These are phyloP conservation scores for Neocrepidodera transversa DNA, from an alignment of 2,888 invertebrate genomes.

Conservation along the genomic window DNA sequence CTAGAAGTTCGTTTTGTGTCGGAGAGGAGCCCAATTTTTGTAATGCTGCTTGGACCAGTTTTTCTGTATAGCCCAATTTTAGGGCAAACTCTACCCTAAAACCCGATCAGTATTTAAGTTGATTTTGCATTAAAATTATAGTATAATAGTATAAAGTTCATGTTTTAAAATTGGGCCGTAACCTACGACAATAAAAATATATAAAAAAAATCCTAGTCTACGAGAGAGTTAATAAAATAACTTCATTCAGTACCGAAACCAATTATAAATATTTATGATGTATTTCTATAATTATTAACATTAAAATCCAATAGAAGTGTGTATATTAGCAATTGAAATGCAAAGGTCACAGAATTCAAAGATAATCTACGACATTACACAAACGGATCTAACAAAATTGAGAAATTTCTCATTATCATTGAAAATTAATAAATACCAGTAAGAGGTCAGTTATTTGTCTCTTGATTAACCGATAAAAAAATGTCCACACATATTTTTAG, in stretches of 20 bases:
- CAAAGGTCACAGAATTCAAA: slow-evolving; percentile 27
- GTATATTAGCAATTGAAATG: slow-evolving; percentile 12
- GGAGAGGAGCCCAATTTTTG: slow-evolving; percentile 85
- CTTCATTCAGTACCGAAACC: not conserved
- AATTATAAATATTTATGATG: not conserved
- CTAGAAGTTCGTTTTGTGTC: slow-evolving; percentile 85
- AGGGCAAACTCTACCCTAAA: slow-evolving; percentile 84
- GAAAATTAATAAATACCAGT: not conserved
- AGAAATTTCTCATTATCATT: slow-evolving; percentile 20
- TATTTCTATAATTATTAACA: not conserved
- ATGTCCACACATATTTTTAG: too few relatives aligned
- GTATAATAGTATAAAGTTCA: too few relatives aligned
- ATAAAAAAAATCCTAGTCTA: too few relatives aligned
- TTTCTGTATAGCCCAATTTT: slow-evolving; percentile 91
- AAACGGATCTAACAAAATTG: slow-evolving; percentile 30
- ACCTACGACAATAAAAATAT: too few relatives aligned
- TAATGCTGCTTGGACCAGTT: slow-evolving; percentile 81
- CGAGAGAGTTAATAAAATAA: too few relatives aligned
- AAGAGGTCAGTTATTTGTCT: slow-evolving; percentile 2
- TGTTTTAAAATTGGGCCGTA: too few relatives aligned
- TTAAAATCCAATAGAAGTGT: not conserved
- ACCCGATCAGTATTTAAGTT: too few relatives aligned
- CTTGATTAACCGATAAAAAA: too few relatives aligned
- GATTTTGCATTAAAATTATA: too few relatives aligned
- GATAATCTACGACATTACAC: slow-evolving; percentile 19